Evolutionary conservation across 2,888 invertebrate species (phyloP).

Genomic region (Palloptera scutellata): DNA sequence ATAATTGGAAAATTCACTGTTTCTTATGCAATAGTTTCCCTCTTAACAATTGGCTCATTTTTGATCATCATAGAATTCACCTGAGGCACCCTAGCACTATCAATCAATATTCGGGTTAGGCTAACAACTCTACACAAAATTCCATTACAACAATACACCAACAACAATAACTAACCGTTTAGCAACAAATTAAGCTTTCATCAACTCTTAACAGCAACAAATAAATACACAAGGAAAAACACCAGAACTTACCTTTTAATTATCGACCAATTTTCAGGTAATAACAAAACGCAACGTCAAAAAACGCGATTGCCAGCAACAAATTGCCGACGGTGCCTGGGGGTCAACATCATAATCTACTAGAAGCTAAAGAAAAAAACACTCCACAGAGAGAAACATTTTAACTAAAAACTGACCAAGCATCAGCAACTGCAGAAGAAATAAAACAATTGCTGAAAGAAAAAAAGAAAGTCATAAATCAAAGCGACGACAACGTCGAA

Average conservation of each 20-base stretch:
- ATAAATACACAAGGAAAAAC: conserved; percentile 17
- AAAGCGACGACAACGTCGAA: conserved; percentile 57
- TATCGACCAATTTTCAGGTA: conserved; percentile 50
- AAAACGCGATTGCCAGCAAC: conserved; percentile 33
- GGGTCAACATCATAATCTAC: conserved; percentile 59
- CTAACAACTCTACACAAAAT: no score
- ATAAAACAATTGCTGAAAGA: conserved; percentile 44
- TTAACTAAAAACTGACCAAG: conserved; percentile 16
- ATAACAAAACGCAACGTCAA: conserved; percentile 20
- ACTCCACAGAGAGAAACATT: not conserved
- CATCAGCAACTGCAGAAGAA: conserved; percentile 39
- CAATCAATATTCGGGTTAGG: no score
- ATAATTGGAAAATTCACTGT: no score
- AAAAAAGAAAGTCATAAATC: conserved; percentile 55
- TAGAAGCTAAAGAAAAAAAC: conserved; percentile 18
- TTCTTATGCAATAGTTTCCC: no score
- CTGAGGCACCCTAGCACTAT: conserved; percentile 9
- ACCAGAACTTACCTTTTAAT: conserved; percentile 52
- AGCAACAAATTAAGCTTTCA: conserved; percentile 55
- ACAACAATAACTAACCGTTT: conserved; percentile 46
- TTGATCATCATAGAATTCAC: conserved; percentile 13
- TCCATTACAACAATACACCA: no score
- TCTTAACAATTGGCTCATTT: no score
- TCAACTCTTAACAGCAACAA: conserved; percentile 34
- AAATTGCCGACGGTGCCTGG: conserved; percentile 54